phyloP scores from a whole-genome alignment of 2,797 vertebrate genomes.

The Megalops cyprinoides region DNA sequence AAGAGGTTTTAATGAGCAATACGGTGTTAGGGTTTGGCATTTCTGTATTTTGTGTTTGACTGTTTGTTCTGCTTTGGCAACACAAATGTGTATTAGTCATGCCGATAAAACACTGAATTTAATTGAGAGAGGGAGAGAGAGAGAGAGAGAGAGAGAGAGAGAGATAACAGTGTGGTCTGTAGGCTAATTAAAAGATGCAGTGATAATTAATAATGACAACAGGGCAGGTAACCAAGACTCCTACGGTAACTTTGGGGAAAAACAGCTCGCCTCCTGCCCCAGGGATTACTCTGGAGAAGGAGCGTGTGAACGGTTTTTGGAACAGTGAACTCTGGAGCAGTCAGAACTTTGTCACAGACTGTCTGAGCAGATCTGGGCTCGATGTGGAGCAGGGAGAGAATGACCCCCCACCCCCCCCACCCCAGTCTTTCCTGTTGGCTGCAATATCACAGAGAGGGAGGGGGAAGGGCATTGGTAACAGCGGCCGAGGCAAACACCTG shows the following conservation, averaged over 20 bases:
- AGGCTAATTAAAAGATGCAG: too few relatives aligned
- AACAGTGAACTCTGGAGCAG: not conserved
- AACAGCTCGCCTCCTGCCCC: not conserved
- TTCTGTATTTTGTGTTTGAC: too few relatives aligned
- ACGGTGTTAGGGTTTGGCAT: too few relatives aligned
- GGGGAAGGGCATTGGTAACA: not conserved
- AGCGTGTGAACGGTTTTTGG: not conserved
- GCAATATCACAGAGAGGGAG: conserved; percentile 7
- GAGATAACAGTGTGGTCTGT: too few relatives aligned
- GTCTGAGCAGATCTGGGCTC: not conserved
- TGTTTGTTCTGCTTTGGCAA: too few relatives aligned
- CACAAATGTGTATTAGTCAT: too few relatives aligned
- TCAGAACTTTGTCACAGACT: not conserved
- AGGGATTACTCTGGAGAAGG: not conserved
- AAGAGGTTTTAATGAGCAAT: too few relatives aligned
- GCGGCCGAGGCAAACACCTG: conserved; percentile 42
- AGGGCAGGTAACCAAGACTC: not conserved
- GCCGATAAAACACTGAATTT: too few relatives aligned
- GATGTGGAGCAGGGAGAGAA: not conserved
- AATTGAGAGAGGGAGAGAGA: too few relatives aligned
- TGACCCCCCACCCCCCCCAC: not conserved
- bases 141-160: too few relatives aligned
- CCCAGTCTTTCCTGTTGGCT: conserved; percentile 2
- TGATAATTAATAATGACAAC: not conserved
- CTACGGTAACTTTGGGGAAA: not conserved